Evolutionary conservation across 2,113 vertebrate genomes (phyloP).

Genomic region (Rhinolophus sinicus): DNA sequence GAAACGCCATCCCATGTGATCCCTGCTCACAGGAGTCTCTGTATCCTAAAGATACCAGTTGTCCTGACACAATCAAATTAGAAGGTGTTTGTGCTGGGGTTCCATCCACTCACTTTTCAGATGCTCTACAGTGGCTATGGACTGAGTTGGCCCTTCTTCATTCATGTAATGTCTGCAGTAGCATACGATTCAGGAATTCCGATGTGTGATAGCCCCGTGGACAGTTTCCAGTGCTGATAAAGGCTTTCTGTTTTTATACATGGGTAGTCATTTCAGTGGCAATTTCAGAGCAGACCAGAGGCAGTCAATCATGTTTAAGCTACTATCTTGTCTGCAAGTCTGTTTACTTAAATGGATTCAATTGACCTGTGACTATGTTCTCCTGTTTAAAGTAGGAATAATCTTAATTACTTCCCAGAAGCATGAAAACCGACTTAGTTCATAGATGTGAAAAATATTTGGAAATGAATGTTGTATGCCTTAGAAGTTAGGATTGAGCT

Average conservation of each 20-base stretch:
- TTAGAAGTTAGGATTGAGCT: slow-evolving; percentile 16
- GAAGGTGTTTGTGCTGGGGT: background rate
- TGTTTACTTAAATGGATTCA: slow-evolving; percentile 17
- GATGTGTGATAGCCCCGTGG: background rate
- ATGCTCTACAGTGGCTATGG: too few species aligned
- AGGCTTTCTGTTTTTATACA: background rate
- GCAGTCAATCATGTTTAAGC: background rate
- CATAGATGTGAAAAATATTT: slow-evolving; percentile 35
- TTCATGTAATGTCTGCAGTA: background rate
- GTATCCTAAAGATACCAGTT: background rate
- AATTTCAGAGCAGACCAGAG: background rate
- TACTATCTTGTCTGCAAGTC: background rate
- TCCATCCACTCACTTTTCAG: background rate
- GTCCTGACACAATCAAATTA: background rate
- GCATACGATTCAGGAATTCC: background rate
- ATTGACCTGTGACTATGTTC: background rate
- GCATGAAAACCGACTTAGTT: slow-evolving; percentile 22
- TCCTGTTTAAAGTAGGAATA: background rate
- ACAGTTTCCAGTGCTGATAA: background rate
- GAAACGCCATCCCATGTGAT: background rate
- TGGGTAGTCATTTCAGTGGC: background rate
- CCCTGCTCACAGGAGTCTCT: background rate
- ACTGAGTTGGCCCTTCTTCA: background rate
- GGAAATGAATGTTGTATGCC: background rate
- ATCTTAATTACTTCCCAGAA: slow-evolving; percentile 4